Base-by-base conservation (phyloP, 2,888 invertebrate species). In the Thymelicus sylvestris region DNA sequence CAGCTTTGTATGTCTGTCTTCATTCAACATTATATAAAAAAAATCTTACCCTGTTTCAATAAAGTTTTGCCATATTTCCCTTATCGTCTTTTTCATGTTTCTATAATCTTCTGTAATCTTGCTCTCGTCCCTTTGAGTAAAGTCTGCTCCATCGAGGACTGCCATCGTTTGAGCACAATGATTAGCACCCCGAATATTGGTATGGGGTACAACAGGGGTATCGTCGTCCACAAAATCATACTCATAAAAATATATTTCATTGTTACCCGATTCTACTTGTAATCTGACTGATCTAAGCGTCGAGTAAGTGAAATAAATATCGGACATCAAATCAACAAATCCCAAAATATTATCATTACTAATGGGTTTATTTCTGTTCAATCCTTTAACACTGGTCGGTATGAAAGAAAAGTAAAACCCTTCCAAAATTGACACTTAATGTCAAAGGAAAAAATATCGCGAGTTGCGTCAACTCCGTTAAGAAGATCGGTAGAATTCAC, bases 31-130 rank as follows among this genome's bases (percentile, higher is more conserved):
- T 41, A 1, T 60, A 52, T 66, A 12, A 50, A 59, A 19, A 61
- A 39, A 62, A n/a, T 73, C 80, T 79, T 74, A 86, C 85, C 85
- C 84, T 10, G 78, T 79, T 64, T 47, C 79, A 6, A 84, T 78
- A 62, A 87, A 87, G 69, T 84, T 86, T 10, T 73, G 74, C 87
- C 86, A 87, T 0, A 86, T 72, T 15, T 83, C 77, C 44, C 80
- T 79, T 13, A 85, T 63, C 1, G 68, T 52, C 2, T 70, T 65
- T 57, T 77, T 82, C 74, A 84, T 79, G 3, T 77, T 74, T 15
- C 68, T 68, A 41, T 74, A 81, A 15, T 80, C 62, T 0, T 62
- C 47, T 44, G 66, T 15, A 6, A 71, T 19, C 7, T 13, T 61
- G 10, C 19, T 19, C 74, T 38, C 68, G 10, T 62, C 55, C 3